A percentile compares a stretch with the other conserved stretches of the same genome.
Evolutionary conservation across 2,113 vertebrate genomes (phyloP).

Genomic region (Todiramphus saurophagus): DNA sequence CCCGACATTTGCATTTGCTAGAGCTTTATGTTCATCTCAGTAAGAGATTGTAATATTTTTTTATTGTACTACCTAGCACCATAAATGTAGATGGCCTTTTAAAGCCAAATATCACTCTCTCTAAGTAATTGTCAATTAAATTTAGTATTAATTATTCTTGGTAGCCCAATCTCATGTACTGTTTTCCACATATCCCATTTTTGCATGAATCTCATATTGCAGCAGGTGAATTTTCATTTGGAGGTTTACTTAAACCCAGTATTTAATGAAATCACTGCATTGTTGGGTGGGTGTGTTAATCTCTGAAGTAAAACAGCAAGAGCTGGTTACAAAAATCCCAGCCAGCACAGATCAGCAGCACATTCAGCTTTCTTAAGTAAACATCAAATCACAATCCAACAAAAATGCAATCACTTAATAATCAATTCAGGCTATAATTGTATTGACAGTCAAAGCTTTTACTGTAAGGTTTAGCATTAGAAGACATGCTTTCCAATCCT

Average conservation of each 20-base stretch:
- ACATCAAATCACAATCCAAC: neutral
- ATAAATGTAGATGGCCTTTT: conserved; percentile 25
- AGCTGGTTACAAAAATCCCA: neutral
- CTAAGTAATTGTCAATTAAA: conserved; percentile 50
- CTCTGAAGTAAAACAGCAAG: neutral
- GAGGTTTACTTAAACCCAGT: neutral
- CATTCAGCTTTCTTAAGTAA: neutral
- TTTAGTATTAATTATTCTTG: conserved; percentile 49
- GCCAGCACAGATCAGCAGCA: neutral
- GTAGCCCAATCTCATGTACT: neutral
- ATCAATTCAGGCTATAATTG: neutral
- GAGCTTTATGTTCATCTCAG: neutral
- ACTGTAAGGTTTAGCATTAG: neutral
- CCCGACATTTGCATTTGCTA: neutral
- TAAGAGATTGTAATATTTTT: conserved; percentile 5
- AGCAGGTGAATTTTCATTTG: neutral
- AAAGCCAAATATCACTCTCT: conserved; percentile 29
- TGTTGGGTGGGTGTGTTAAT: neutral
- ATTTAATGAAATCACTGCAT: neutral
- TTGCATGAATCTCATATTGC: neutral
- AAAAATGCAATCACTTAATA: neutral
- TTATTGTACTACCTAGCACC: conserved; percentile 16
- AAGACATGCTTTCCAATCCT: accelerated
- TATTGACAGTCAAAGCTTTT: neutral
- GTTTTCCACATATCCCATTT: neutral